Base-by-base conservation (phyloP, 2,888 invertebrate genomes). In the Xanthia togata region DNA sequence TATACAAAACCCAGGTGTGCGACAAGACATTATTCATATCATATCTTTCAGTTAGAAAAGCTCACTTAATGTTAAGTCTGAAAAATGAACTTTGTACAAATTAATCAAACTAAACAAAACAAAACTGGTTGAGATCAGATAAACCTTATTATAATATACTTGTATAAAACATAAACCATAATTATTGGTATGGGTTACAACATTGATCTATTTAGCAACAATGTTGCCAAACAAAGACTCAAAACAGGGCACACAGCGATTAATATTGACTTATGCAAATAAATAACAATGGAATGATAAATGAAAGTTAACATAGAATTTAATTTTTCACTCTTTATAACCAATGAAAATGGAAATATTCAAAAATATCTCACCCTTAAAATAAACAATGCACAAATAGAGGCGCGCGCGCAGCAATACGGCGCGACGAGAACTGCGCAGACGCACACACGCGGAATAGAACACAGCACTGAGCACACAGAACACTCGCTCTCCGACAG, bases 391-490 rank as follows among this genome's bases (percentile, higher is more conserved):
- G 23, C 63, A 71, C 81, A 78, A 78, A 76, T 79, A 6, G 23
- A 85, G 38, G 72, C 88, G 89, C 88, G 81, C 88, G 83, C 82
- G 78, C 89, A 81, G 74, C 67, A 38, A 64, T 76, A 67, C 60
- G 73, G 64, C 81, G 76, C 87, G 81, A 70, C 63, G 78, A 78
- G 75, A 78, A 88, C 88, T 88, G 88, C 86, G 88, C 78, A 55
- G 38, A 78, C 79, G 73, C 78, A 70, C 71, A 26, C 60, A 63
- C 76, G 53, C 74, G 35, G 11, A 62, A 63, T 26, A 23, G 73
- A 73, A 73, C 53, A 55, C 60, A 59, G 50, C 80, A n/a, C n/a
- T n/a, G n/a, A n/a, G n/a, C n/a, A 63, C 68, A 73, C 81, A 62
- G 62, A 72, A 78, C 64, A 78, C 76, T 68, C 77, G 68, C 72